Percentiles rank a stretch among this genome's conserved stretches.
These are phyloP conservation scores for Pseudopleuronectes americanus DNA, from an alignment of 2,797 vertebrate species.

Conservation along the genomic window DNA sequence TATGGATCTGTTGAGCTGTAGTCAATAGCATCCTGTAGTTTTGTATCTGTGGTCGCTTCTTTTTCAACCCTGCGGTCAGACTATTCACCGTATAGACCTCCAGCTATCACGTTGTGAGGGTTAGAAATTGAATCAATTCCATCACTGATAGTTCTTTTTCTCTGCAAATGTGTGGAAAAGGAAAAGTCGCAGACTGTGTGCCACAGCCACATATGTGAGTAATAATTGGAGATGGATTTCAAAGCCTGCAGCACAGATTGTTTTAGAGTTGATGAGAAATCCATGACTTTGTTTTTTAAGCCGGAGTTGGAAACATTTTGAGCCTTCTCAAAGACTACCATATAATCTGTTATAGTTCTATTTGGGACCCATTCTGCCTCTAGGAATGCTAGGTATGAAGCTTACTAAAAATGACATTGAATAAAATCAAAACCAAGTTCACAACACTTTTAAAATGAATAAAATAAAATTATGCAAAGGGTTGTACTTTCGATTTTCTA, in stretches of 20 bases:
- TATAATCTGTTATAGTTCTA: conserved; percentile 1
- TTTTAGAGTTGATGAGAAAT: conserved; percentile 35
- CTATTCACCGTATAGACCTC: conserved; percentile 24
- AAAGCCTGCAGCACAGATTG: conserved; percentile 9
- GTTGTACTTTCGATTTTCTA: background rate
- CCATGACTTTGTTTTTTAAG: conserved; percentile 31
- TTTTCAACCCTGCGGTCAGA: conserved; percentile 55
- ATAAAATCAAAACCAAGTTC: background rate
- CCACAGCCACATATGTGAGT: conserved; percentile 15
- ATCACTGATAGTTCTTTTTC: conserved; percentile 23
- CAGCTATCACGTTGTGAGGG: conserved; percentile 8
- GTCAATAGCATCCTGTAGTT: conserved; percentile 66
- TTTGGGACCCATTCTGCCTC: background rate
- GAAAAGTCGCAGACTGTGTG: conserved; percentile 6
- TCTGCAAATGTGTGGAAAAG: conserved; percentile 1
- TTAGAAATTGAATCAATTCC: conserved; percentile 39
- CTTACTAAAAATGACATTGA: background rate
- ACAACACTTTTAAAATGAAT: background rate
- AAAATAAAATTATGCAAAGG: background rate
- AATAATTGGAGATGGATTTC: conserved; percentile 26
- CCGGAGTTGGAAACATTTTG: conserved; percentile 7
- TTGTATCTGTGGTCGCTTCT: conserved; percentile 59
- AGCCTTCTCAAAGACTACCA: background rate
- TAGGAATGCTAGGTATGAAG: background rate
- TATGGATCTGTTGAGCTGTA: conserved; percentile 57